Conservation (phyloP, 2,797 vertebrate genomes). For the Pygocentrus nattereri region DNA sequence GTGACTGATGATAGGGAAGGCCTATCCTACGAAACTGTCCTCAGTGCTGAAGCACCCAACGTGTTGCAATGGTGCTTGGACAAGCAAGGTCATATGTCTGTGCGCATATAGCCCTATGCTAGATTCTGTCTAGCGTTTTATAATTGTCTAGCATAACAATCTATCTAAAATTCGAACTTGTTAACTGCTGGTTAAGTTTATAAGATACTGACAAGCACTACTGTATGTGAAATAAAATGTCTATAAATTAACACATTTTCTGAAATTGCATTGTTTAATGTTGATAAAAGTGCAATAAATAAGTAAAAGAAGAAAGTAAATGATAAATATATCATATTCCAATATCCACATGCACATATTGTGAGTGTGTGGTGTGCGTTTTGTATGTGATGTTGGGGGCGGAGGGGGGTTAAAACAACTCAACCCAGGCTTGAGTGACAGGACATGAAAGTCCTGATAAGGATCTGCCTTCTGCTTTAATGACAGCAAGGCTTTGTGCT, state of each 20-base stretch:
- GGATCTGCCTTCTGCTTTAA: conserved; percentile 15
- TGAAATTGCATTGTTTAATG: conserved; percentile 17
- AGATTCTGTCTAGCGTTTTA: background rate
- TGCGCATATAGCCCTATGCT: background rate
- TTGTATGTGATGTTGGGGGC: background rate
- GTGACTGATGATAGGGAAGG: conserved; percentile 48
- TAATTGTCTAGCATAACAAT: background rate
- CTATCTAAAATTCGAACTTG: background rate
- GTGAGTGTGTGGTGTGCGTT: background rate
- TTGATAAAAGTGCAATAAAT: conserved; percentile 30
- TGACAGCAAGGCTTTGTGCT: conserved; percentile 16
- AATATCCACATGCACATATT: background rate
- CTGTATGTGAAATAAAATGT: background rate
- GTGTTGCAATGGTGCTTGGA: conserved; percentile 16
- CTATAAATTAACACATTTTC: background rate
- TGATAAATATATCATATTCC: conserved; percentile 18
- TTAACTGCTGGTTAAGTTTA: background rate
- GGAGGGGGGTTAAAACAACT: conserved; percentile 11
- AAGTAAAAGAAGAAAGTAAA: background rate
- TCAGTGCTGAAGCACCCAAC: conserved; percentile 32
- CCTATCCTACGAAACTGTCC: conserved; percentile 59
- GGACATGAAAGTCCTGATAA: background rate
- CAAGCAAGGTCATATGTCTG: background rate
- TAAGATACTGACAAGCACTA: background rate
- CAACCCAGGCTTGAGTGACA: conserved; percentile 25